phyloP scores from a whole-genome alignment of 2,888 invertebrate species.

The Anthophora plumipes region DNA sequence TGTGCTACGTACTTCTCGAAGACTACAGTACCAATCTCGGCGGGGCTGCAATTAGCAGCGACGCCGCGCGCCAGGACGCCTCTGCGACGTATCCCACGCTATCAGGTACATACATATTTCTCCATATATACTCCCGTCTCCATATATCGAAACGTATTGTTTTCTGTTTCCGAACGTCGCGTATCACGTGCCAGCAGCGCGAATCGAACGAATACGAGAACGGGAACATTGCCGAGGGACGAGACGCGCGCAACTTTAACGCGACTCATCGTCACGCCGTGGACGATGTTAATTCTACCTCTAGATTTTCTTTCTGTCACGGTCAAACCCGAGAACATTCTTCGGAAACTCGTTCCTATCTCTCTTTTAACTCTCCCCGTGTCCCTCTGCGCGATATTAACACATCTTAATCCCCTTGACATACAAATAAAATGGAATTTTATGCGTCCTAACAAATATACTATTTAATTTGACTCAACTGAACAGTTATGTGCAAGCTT shows the following conservation, averaged over 20 bases:
- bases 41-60: constrained; percentile 78
- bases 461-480: no score
- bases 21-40: constrained; percentile 80
- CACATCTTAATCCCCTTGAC: no score
- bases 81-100: constrained; percentile 71
- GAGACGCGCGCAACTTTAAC: not conserved
- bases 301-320: not conserved
- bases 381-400: not conserved
- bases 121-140: constrained; percentile 23
- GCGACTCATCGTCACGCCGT: not conserved
- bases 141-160: constrained; percentile 41
- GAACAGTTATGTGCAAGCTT: no score
- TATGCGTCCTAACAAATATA: no score
- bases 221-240: no score
- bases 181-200: not conserved
- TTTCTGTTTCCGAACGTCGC: not conserved
- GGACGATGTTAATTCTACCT: not conserved
- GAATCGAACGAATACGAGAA: not conserved
- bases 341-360: no score
- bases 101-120: constrained; percentile 58
- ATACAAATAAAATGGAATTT: no score
- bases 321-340: not conserved
- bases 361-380: no score
- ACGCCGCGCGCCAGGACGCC: constrained; percentile 78
- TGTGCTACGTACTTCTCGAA: constrained; percentile 83